Evolutionary conservation across 1,140 invertebrate genomes (phyloP).

Genomic region (Hesperophylax magnus): DNA sequence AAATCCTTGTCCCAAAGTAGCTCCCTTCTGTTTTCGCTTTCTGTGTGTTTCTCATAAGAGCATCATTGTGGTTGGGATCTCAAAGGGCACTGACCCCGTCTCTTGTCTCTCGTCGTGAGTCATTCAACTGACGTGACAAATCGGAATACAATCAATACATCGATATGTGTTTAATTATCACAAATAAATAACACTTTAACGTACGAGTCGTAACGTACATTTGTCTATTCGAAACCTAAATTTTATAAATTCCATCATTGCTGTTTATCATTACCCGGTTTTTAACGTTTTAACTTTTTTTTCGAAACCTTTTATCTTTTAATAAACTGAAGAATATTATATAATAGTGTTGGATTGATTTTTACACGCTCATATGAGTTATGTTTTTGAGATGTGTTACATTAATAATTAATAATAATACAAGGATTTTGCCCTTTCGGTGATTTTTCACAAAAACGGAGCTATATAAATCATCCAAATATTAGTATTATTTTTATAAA

Average conservation of each 20-base stretch:
- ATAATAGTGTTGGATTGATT: conserved; percentile 3
- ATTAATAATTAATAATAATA: too few species aligned
- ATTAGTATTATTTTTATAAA: too few species aligned
- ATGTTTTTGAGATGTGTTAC: too few species aligned
- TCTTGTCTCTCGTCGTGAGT: conserved; percentile 37
- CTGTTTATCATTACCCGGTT: conserved; percentile 1
- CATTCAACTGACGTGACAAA: conserved; percentile 47
- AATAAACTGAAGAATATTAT: too few species aligned
- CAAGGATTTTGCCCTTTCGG: too few species aligned
- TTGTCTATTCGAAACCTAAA: conserved; percentile 22
- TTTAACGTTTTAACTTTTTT: conserved; percentile 37
- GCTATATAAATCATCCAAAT: too few species aligned
- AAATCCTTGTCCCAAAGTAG: background rate
- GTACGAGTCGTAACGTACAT: conserved; percentile 30
- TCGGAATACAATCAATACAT: conserved; percentile 36
- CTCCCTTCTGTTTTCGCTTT: conserved; percentile 1
- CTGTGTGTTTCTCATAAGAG: background rate
- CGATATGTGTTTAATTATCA: conserved; percentile 53
- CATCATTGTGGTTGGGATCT: background rate
- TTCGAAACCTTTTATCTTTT: conserved; percentile 48
- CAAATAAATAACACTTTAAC: conserved; percentile 32
- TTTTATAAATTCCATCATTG: background rate
- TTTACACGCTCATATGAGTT: background rate
- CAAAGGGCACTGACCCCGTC: conserved; percentile 14
- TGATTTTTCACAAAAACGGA: too few species aligned